Conservation (phyloP, 2,888 invertebrate genomes). For the Nebria salina region DNA sequence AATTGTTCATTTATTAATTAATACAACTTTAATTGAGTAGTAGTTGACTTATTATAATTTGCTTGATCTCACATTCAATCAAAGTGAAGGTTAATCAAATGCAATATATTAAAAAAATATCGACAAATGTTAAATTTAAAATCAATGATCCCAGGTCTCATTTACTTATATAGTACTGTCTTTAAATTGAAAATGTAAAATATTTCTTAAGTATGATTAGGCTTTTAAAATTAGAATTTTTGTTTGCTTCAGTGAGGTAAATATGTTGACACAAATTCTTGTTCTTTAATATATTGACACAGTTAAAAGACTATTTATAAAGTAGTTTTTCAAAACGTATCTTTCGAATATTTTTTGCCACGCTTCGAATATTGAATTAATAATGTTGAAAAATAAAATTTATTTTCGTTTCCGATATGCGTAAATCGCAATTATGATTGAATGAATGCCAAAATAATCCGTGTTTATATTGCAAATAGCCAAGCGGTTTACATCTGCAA, state of each 20-base stretch:
- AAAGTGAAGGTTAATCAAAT: not conserved
- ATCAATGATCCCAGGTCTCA: too few species aligned
- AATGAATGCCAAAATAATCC: slow-evolving; percentile 15
- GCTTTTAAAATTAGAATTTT: not conserved
- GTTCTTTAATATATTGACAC: not conserved
- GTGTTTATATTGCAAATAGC: not conserved
- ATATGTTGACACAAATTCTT: slow-evolving; percentile 1
- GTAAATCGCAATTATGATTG: slow-evolving; percentile 21
- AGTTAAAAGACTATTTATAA: not conserved
- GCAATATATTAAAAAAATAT: not conserved
- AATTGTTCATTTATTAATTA: not conserved
- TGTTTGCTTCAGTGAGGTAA: not conserved
- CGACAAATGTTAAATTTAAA: not conserved
- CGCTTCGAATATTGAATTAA: not conserved
- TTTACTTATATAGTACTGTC: too few species aligned
- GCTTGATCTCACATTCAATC: not conserved
- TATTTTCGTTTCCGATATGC: not conserved
- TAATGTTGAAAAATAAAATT: not conserved
- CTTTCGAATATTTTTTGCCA: not conserved
- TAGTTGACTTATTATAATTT: not conserved
- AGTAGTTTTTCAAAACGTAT: not conserved
- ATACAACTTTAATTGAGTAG: not conserved
- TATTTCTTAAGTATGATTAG: not conserved
- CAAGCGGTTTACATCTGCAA: slow-evolving; percentile 21
- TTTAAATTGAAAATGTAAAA: not conserved